A percentile compares a stretch with the other conserved stretches of the same genome.
Evolutionary conservation across 1,140 invertebrate species (phyloP).

Genomic region (Apis cerana): DNA sequence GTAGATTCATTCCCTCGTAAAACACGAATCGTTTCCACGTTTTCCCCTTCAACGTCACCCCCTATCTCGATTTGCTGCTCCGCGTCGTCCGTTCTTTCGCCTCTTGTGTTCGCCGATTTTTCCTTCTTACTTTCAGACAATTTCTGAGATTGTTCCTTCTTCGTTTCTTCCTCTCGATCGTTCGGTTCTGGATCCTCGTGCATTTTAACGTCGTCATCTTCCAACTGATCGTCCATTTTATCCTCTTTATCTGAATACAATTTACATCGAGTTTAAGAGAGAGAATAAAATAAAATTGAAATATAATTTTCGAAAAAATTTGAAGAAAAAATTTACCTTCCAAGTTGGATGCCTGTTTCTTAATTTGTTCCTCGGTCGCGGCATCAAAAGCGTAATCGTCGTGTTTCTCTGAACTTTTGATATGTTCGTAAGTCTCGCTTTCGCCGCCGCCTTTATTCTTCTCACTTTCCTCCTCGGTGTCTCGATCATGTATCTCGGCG

Average conservation of each 20-base stretch:
- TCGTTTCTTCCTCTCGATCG: conserved; percentile 67
- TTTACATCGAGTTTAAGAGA: background rate
- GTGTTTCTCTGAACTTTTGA: conserved; percentile 88
- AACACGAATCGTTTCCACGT: conserved; percentile 82
- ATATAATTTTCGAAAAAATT: too few relatives aligned
- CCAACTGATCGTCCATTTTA: conserved; percentile 46
- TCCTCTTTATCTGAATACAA: conserved; percentile 21
- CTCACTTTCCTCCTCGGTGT: conserved; percentile 80
- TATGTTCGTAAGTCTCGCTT: conserved; percentile 91
- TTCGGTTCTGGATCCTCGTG: conserved; percentile 81
- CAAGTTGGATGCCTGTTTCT: conserved; percentile 85
- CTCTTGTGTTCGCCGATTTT: conserved; percentile 71
- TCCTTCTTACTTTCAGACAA: conserved; percentile 70
- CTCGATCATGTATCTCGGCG: conserved; percentile 76
- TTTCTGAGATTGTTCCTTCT: conserved; percentile 51
- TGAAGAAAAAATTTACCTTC: conserved; percentile 74
- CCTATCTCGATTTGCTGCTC: conserved; percentile 74
- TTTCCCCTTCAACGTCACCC: conserved; percentile 75
- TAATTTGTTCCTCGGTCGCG: conserved; percentile 91
- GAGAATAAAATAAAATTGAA: background rate
- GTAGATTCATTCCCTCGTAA: conserved; percentile 87
- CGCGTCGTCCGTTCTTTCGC: conserved; percentile 58
- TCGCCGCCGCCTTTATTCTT: conserved; percentile 80
- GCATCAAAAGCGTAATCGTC: conserved; percentile 85
- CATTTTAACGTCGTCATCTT: conserved; percentile 82